Percentiles rank a stretch among this genome's conserved stretches.
These are phyloP conservation scores for Lutjanus argentimaculatus DNA, from an alignment of 2,797 vertebrate genomes.

Conservation along the genomic window DNA sequence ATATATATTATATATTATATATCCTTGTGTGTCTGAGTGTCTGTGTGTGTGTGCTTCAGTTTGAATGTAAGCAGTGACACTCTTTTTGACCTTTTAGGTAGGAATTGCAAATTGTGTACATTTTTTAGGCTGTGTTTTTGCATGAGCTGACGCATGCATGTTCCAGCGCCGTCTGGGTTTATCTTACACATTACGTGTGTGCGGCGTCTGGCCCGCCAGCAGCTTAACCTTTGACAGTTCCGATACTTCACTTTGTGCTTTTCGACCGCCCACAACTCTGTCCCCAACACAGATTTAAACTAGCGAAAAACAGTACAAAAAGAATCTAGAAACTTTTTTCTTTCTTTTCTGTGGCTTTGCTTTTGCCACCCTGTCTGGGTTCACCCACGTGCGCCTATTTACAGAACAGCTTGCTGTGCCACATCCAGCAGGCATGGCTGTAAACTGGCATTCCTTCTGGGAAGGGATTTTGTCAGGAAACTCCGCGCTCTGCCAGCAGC, in stretches of 20 bases:
- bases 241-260: neutral
- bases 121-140: slow-evolving; percentile 22
- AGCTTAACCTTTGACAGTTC: slow-evolving; percentile 59
- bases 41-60: neutral
- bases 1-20: no score
- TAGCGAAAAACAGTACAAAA: neutral
- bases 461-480: slow-evolving; percentile 58
- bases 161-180: slow-evolving; percentile 17
- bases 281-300: slow-evolving; percentile 10
- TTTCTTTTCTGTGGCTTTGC: neutral
- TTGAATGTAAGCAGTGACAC: slow-evolving; percentile 38
- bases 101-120: slow-evolving; percentile 51
- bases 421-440: slow-evolving; percentile 55
- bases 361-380: slow-evolving; percentile 11
- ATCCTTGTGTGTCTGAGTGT: neutral
- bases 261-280: slow-evolving; percentile 25
- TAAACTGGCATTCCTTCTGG: slow-evolving; percentile 67
- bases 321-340: neutral
- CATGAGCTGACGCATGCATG: slow-evolving; percentile 7
- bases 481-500: slow-evolving; percentile 55
- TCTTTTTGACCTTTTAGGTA: slow-evolving; percentile 63
- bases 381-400: slow-evolving; percentile 57
- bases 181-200: slow-evolving; percentile 26
- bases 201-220: slow-evolving; percentile 26
- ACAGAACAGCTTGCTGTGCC: slow-evolving; percentile 56